Conservation (phyloP, 1,140 invertebrate genomes). For the Cataglyphis hispanica region DNA sequence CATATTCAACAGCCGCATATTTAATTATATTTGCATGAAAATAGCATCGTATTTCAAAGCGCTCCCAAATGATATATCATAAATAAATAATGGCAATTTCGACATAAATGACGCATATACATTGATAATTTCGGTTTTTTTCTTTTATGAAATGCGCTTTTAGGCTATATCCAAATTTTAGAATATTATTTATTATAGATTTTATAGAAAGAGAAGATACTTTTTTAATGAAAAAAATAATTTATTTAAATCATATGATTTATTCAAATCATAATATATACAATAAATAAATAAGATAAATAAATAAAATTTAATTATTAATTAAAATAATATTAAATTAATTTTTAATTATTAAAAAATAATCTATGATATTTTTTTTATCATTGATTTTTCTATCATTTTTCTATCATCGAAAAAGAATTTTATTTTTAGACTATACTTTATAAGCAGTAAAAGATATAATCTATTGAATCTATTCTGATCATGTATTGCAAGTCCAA, state of each 20-base stretch:
- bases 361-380: background rate
- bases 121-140: background rate
- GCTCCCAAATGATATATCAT: slow-evolving; percentile 4
- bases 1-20: slow-evolving; percentile 24
- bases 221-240: background rate
- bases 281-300: no score
- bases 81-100: slow-evolving; percentile 2
- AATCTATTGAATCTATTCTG: background rate
- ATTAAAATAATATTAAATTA: background rate
- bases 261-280: background rate
- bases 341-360: background rate
- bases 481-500: background rate
- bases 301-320: background rate
- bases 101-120: slow-evolving; percentile 16
- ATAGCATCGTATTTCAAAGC: slow-evolving; percentile 37
- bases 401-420: background rate
- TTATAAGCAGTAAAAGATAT: slow-evolving; percentile 15
- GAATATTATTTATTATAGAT: background rate
- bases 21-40: slow-evolving; percentile 24
- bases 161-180: background rate
- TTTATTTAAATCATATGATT: background rate
- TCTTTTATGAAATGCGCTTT: background rate
- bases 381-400: background rate
- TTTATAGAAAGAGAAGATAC: background rate
- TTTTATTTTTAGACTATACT: background rate